These are phyloP conservation scores for Rhinolophus ferrumequinum DNA, from an alignment of 2,113 vertebrate species.

Conservation along the genomic window DNA sequence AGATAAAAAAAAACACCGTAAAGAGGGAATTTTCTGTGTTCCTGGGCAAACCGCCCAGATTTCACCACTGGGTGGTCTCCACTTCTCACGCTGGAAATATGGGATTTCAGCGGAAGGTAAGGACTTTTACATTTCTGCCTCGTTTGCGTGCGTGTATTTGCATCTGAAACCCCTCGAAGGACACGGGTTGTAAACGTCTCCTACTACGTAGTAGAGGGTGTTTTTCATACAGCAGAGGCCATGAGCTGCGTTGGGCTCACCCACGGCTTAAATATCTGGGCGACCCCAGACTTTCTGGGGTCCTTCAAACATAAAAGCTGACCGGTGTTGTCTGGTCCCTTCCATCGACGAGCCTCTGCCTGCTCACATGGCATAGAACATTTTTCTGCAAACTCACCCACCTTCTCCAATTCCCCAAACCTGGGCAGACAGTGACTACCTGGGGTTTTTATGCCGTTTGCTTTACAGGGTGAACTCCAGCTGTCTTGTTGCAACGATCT, in stretches of 20 bases:
- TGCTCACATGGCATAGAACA: fast-evolving
- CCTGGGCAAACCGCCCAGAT: fast-evolving
- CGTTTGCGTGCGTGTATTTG: fast-evolving
- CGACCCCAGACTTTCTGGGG: neutral
- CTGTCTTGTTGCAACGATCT: neutral
- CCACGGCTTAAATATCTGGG: neutral
- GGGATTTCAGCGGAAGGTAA: neutral
- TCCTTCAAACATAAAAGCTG: neutral
- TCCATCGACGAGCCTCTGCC: fast-evolving
- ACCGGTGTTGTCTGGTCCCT: neutral
- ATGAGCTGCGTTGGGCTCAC: fast-evolving
- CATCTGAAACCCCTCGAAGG: fast-evolving
- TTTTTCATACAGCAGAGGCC: fast-evolving
- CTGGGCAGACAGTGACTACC: too few relatives aligned
- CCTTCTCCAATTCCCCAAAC: too few relatives aligned
- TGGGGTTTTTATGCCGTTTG: neutral
- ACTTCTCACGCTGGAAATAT: fast-evolving
- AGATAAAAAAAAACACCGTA: neutral
- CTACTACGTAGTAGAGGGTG: fast-evolving
- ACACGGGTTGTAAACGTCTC: neutral
- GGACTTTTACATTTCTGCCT: fast-evolving
- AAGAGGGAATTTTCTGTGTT: neutral
- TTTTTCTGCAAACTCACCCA: neutral
- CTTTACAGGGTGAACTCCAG: fast-evolving
- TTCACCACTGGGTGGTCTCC: neutral